Evolutionary conservation across 2,113 vertebrate genomes (phyloP), one percentile per base, ranked within the genome.

Genomic region (Mirza zaza): DNA sequence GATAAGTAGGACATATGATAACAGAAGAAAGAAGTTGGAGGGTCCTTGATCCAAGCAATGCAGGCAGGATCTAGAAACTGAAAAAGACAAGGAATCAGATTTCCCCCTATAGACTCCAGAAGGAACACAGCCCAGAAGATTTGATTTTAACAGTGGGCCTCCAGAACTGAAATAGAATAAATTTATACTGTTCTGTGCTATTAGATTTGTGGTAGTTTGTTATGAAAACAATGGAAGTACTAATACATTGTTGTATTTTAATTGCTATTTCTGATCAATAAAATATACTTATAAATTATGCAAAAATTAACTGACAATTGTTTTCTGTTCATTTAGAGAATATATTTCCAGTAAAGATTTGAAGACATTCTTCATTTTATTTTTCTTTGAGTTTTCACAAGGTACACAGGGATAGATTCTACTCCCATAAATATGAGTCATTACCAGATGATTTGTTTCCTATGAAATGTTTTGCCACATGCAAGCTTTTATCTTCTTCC

Each of bases 401-500:
- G 45, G 77, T 50, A 42, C 5, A 11, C 85, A 65, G 45, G n/a
- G 63, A 63, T 96, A 91, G 93, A 95, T 97, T 97, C 81, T 92
- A 79, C 83, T 94, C 63, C 57, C 36, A 95, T 87, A 98, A 95
- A 98, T 96, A 91, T 86, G 34, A 91, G 85, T 90, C 55, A 65
- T 92, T 97, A 85, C 42, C 92, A 85, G 90, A 92, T 79, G 18
- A 94, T 73, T 96, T 86, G 83, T 91, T 97, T 90, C 85, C 34
- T 65, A 52, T 82, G 48, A 96, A 93, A 93, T 87, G 21, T 90
- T 98, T 97, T 97, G 92, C 93, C 79, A 84, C 27, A 21, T 95
- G 88, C 75, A 94, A 95, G 76, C 96, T 98, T 98, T 97, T 39
- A 92, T 97, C 95, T 96, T 97, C 45, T 84, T 36, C 57, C 0